Evolutionary conservation across 2,113 vertebrate species (phyloP), one percentile per base, ranked within the genome.

Genomic region (Formicarius rufipectus): DNA sequence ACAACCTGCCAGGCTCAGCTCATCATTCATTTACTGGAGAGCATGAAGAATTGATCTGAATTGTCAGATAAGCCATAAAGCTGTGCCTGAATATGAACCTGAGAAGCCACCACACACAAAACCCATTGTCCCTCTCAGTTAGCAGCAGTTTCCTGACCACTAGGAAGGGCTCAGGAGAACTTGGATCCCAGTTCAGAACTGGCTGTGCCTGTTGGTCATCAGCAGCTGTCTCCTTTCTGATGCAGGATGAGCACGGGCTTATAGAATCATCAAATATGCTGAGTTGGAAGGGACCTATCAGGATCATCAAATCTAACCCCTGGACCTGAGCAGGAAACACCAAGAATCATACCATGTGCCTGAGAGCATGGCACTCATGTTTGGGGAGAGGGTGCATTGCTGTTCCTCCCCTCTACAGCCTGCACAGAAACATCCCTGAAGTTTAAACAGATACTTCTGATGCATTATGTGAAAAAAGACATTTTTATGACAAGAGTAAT

Each of bases 351-450:
- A 59, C 23, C 23, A 37, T 7, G 58, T n/a, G 13, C 55, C 55
- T 14, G 33, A 58, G 55, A 25, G n/a, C 58, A 59, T 25, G 0
- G 44, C 7, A 30, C 9, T 91, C 4, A 0, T 4, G 10, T 35
- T 3, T 42, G 45, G 13, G 16, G 13, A 91, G 13, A 4, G 10
- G 49, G 16, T 62, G 14, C 3, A 2, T 35, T 68, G 27, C 27
- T 3, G 0, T 67, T 72, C 33, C 39, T 67, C 8, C 50, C 28
- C 56, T 73, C 62, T 40, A 28, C 50, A 94, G 37, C 55, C n/a
- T 3, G 0, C 49, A 59, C 49, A 89, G 81, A 81, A 89, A 37
- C 21, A 71, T 59, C 67, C 23, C 33, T 12, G 21, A 59, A 76
- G 31, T 68, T 85, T 56, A 85, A 86, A 21, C 52, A 72, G 33